Evolutionary conservation across 2,888 invertebrate genomes (phyloP).

Genomic region (Tubulanus polymorphus): DNA sequence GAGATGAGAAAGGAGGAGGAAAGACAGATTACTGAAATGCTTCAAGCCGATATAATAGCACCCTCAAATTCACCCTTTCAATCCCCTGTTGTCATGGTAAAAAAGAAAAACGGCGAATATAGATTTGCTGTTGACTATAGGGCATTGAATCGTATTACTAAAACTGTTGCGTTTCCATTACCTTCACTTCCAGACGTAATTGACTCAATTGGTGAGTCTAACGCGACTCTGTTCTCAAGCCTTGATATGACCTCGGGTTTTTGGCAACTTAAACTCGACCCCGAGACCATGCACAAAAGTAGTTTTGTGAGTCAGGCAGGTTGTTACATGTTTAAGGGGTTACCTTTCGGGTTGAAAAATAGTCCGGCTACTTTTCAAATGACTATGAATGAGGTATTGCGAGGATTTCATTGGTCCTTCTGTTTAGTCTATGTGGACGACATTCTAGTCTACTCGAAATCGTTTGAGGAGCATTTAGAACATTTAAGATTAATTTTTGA

Average conservation of each 20-base stretch:
- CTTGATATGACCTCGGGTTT: conserved; percentile 18
- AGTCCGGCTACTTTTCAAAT: conserved; percentile 20
- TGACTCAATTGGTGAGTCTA: conserved; percentile 16
- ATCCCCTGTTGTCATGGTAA: conserved; percentile 18
- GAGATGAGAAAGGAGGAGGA: conserved; percentile 8
- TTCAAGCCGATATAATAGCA: conserved; percentile 20
- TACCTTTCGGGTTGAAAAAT: conserved; percentile 25
- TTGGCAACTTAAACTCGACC: conserved; percentile 18
- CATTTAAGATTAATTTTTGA: conserved; percentile 19
- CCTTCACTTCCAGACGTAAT: conserved; percentile 17
- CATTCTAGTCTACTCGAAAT: conserved; percentile 19
- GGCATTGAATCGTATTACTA: conserved; percentile 15
- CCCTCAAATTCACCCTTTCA: conserved; percentile 18
- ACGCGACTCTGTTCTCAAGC: conserved; percentile 12
- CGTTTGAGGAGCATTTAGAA: conserved; percentile 19
- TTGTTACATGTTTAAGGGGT: conserved; percentile 16
- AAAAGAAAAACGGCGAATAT: conserved; percentile 16
- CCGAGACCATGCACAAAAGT: conserved; percentile 16
- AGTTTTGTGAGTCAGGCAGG: conserved; percentile 21
- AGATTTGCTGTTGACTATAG: conserved; percentile 23
- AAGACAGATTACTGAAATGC: conserved; percentile 18
- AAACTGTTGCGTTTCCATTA: conserved; percentile 17
- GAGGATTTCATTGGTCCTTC: conserved; percentile 22
- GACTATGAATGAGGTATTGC: conserved; percentile 16
- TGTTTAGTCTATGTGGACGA: conserved; percentile 25